These are phyloP conservation scores for Moxostoma hubbsi DNA, from an alignment of 2,797 vertebrate genomes.

Conservation along the genomic window DNA sequence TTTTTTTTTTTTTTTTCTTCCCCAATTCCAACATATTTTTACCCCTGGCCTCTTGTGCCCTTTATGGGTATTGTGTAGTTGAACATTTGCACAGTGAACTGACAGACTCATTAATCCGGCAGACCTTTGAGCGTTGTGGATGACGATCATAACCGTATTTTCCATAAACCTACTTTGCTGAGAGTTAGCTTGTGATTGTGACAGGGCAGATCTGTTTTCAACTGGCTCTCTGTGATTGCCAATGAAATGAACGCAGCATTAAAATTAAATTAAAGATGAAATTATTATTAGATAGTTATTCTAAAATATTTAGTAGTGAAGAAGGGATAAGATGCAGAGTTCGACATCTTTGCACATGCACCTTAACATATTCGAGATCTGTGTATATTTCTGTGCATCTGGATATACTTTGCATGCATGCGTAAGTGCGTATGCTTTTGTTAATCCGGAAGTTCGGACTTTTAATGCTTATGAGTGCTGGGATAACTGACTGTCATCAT, in stretches of 20 bases:
- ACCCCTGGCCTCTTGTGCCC: constrained; percentile 35
- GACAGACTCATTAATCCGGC: neutral
- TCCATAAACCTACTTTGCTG: constrained; percentile 37
- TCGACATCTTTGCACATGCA: neutral
- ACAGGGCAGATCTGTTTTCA: constrained; percentile 50
- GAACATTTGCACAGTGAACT: constrained; percentile 38
- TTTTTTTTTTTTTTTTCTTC: constrained; percentile 50
- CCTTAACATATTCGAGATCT: neutral
- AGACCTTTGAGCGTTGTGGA: constrained; percentile 4
- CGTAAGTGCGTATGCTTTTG: neutral
- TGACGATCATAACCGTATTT: constrained; percentile 11
- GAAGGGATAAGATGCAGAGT: neutral
- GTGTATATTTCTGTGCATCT: neutral
- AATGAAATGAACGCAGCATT: constrained; percentile 12
- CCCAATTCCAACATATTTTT: constrained; percentile 21
- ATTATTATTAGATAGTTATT: neutral
- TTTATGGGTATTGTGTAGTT: constrained; percentile 39
- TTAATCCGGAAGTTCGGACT: neutral
- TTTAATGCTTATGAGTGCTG: too few species aligned
- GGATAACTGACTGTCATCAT: neutral
- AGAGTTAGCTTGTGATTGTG: neutral
- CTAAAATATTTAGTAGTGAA: neutral
- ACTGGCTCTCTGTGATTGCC: neutral
- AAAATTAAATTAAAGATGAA: too few species aligned
- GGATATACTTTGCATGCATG: constrained; percentile 1